Evolutionary conservation across 2,888 invertebrate genomes (phyloP), one percentile per base, ranked within the genome.

Genomic region (Lacanobia oleracea): DNA sequence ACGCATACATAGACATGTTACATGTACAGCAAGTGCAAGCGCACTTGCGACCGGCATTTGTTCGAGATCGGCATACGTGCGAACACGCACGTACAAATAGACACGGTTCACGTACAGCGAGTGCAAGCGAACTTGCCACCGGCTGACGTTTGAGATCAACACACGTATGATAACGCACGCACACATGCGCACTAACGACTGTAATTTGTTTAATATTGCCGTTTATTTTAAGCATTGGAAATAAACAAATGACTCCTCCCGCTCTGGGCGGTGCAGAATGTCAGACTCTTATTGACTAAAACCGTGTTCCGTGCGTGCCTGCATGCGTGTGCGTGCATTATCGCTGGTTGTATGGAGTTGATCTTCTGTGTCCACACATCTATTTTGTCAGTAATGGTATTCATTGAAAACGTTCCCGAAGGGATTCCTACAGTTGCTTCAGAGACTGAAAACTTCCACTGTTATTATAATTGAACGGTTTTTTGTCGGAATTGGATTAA

Each of bases 401-500:
- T 84, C 84, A 84, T 77, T 82, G 82, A 74, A 83, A 73, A 61
- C 68, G 68, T 57, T 73, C 61, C 66, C 75, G 33, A 72, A 68
- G 72, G 83, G 61, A 69, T 63, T 59, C 63, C 53, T 43, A 23
- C 74, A 70, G 71, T 71, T 82, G 50, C 79, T 79, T 62, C 61
- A 37, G 79, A 63, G 82, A 56, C 79, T 72, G 51, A 45, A 59
- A 53, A 79, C 56, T 73, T 63, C 82, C 61, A 68, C 67, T 67
- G 83, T 73, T 80, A 80, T 80, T 80, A 80, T 80, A 80, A 80
- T 80, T 73, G 68, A 82, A 65, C 74, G 65, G 48, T 78, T 79
- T 79, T 71, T 70, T 79, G 21, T 59, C 45, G 53, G 51, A 82
- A 79, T 74, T 67, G 59, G 66, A 79, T 73, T 79, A 79, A 82